phyloP scores from a whole-genome alignment of 2,113 vertebrate genomes.

The Procavia capensis region DNA sequence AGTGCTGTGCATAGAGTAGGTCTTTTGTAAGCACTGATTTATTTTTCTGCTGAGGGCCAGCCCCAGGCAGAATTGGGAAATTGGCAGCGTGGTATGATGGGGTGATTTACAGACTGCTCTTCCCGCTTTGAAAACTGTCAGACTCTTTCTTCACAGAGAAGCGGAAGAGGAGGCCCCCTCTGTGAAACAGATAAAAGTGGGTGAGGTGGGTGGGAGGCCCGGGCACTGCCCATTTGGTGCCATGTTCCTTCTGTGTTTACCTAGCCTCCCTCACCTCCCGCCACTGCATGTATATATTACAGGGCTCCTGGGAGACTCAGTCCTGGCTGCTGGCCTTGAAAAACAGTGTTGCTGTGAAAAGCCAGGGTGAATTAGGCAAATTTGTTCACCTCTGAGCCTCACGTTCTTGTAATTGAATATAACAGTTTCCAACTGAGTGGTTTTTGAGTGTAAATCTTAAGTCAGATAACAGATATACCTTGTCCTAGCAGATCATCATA shows the following conservation, averaged over 20 bases:
- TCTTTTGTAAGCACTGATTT: conserved; percentile 67
- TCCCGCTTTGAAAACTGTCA: conserved; percentile 12
- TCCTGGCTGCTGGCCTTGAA: not conserved
- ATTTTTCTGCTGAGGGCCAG: conserved; percentile 61
- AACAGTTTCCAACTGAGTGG: not conserved
- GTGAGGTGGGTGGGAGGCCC: not conserved
- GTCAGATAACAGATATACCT: not conserved
- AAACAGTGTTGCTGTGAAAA: not conserved
- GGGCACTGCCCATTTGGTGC: not conserved
- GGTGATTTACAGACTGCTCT: not conserved
- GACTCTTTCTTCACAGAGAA: not conserved
- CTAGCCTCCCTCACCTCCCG: accelerated
- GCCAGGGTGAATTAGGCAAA: not conserved
- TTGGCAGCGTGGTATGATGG: not conserved
- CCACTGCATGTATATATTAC: not conserved
- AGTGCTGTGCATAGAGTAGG: not conserved
- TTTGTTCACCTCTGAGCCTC: not conserved
- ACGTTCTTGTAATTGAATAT: not conserved
- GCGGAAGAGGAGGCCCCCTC: not conserved
- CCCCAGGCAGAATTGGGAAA: conserved; percentile 69
- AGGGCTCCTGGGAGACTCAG: not conserved
- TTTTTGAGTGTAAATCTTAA: not conserved
- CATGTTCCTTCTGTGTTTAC: accelerated
- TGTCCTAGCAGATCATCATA: not conserved
- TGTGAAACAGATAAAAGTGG: not conserved